Percentiles rank a stretch among this genome's conserved stretches.
Evolutionary conservation across 2,888 invertebrate species (phyloP).

Genomic region (Brachyopa scutellaris): DNA sequence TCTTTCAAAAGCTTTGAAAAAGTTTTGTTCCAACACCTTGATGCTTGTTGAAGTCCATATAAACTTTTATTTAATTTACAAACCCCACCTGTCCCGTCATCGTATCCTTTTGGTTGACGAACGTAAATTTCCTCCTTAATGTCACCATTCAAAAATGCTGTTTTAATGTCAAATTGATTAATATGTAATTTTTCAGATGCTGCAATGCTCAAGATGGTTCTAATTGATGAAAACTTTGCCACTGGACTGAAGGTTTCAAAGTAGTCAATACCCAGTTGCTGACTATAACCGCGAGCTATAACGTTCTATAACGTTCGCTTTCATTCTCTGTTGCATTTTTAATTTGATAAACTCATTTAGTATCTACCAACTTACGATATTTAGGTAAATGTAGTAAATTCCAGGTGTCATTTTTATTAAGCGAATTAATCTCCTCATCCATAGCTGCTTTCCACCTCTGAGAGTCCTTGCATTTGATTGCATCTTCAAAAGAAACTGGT

Average conservation of each 20-base stretch:
- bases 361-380: constrained; percentile 67
- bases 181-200: constrained; percentile 44
- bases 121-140: constrained; percentile 60
- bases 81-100: constrained; percentile 68
- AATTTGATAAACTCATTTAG: constrained; percentile 75
- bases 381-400: constrained; percentile 45
- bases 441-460: constrained; percentile 19
- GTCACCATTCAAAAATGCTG: constrained; percentile 59
- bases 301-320: constrained; percentile 73
- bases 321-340: constrained; percentile 53
- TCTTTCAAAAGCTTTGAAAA: constrained; percentile 70
- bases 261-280: constrained; percentile 75
- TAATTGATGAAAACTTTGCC: constrained; percentile 73
- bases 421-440: constrained; percentile 39
- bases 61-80: constrained; percentile 68
- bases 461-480: constrained; percentile 40
- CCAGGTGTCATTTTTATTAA: constrained; percentile 66
- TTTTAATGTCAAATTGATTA: constrained; percentile 65
- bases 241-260: constrained; percentile 77
- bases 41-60: constrained; percentile 73
- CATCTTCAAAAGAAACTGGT: constrained; percentile 20
- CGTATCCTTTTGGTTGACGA: constrained; percentile 63
- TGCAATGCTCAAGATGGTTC: constrained; percentile 69
- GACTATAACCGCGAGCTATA: constrained; percentile 75
- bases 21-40: not conserved